These are phyloP conservation scores for Caenorhabditis latens DNA, from an alignment of 1,140 invertebrate genomes.

Conservation along the genomic window DNA sequence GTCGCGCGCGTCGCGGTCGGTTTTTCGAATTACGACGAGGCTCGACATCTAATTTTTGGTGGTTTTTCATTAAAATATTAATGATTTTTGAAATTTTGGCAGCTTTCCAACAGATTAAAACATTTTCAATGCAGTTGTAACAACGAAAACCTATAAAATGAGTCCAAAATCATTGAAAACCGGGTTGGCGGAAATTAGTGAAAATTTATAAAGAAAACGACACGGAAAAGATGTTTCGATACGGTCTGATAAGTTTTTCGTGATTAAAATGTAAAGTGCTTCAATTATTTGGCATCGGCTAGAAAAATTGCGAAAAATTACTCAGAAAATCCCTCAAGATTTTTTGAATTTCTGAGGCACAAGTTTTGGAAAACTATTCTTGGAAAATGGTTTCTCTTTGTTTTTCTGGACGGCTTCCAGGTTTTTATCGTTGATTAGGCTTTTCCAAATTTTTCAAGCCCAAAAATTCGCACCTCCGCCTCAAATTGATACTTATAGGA, in stretches of 20 bases:
- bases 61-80: not conserved
- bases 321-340: not conserved
- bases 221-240: not conserved
- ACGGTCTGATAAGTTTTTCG: not conserved
- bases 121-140: not conserved
- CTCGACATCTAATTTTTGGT: not conserved
- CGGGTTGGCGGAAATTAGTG: not conserved
- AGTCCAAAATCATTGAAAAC: not conserved
- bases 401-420: not conserved
- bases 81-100: not conserved
- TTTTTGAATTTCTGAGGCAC: not conserved
- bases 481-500: not conserved
- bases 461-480: not conserved
- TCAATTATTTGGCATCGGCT: not conserved
- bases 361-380: not conserved
- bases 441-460: not conserved
- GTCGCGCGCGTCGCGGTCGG: not conserved
- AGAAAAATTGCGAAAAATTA: not conserved
- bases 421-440: not conserved
- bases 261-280: not conserved
- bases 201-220: not conserved
- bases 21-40: not conserved
- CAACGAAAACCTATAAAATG: too few species aligned
- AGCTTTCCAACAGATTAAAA: not conserved
- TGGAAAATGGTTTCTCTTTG: not conserved